Base-by-base conservation (phyloP, 2,888 invertebrate genomes). In the Apocheima hispidaria region DNA sequence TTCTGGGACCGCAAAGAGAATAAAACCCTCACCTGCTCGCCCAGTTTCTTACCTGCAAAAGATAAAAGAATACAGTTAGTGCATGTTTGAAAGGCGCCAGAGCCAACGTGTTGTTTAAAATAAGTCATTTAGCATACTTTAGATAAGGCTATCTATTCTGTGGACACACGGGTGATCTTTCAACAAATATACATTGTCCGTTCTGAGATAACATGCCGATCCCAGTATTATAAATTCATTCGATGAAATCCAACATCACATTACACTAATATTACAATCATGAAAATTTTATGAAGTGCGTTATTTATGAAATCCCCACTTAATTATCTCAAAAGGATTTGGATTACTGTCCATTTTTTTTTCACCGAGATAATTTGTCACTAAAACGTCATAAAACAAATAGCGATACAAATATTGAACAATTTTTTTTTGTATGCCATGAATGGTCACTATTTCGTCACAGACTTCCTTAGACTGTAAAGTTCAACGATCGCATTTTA, bases 21-120 rank as follows among this genome's bases (percentile, higher is more conserved):
- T 79, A 86, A 85, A 86, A 84, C 76, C 74, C 84, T 85, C 85
- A 84, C 84, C 83, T 79, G 81, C 77, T 73, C 63, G 65, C 73
- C 82, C 79, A 76, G 81, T 81, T 79, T 72, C 87, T 88, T 89
- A 89, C 89, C 90, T 89, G 88, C 78, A 79, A 87, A 76, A 84
- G 76, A 84, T 81, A 85, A 83, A 83, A 82, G 75, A 72, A 76
- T 69, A 78, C 77, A 73, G 80, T 86, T 83, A 83, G 74, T 78
- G 66, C 38, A 54, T 35, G 54, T 54, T 60, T 49, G 60, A 50
- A 28, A 48, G 35, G 60, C 73, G 68, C 69, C 68, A 53, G 36
- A 72, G 68, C 69, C 68, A 53, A 28, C 49, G 49, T 54, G 59
- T 49, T 60, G 50, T 55, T 55, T 69, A 65, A 51, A 52, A 57